Evolutionary conservation across 2,113 vertebrate species (phyloP).

Genomic region (Hippoglossus stenolepis): DNA sequence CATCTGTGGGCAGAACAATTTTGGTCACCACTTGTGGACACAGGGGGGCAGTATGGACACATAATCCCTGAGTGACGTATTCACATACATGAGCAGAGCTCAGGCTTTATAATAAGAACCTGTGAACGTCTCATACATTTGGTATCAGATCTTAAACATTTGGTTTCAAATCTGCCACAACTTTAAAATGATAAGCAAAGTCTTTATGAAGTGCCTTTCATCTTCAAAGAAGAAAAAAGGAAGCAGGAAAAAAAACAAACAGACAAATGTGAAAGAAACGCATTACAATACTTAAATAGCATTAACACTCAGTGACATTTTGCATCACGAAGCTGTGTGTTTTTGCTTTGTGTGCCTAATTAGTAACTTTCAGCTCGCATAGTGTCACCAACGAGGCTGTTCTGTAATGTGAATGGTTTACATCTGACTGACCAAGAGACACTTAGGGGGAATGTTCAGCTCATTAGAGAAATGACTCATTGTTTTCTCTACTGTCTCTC

Average conservation of each 20-base stretch:
- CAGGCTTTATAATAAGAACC: slow-evolving; percentile 16
- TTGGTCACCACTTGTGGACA: slow-evolving; percentile 53
- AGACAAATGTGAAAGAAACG: not conserved
- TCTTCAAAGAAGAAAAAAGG: not conserved
- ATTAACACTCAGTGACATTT: slow-evolving; percentile 20
- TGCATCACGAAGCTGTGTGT: slow-evolving; percentile 13
- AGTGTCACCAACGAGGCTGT: slow-evolving; percentile 50
- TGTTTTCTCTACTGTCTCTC: slow-evolving; percentile 63
- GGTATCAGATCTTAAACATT: slow-evolving; percentile 46
- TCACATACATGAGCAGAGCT: slow-evolving; percentile 7
- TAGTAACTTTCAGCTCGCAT: slow-evolving; percentile 54
- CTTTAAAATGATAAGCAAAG: slow-evolving; percentile 27
- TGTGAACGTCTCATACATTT: slow-evolving; percentile 38
- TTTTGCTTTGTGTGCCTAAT: slow-evolving; percentile 53
- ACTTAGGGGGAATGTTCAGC: slow-evolving; percentile 68
- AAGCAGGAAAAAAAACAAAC: not conserved
- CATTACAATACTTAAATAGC: not conserved
- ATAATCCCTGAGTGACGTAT: slow-evolving; percentile 52
- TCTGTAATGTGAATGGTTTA: slow-evolving; percentile 63
- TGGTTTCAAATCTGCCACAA: slow-evolving; percentile 38
- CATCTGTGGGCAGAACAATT: slow-evolving; percentile 1
- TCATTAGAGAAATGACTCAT: slow-evolving; percentile 78
- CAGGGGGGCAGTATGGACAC: slow-evolving; percentile 81
- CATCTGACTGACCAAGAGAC: slow-evolving; percentile 61
- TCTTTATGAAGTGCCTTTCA: slow-evolving; percentile 23